Base-by-base conservation (phyloP, 92 coral and sea anemone genomes). In the Diadumene lineata region DNA sequence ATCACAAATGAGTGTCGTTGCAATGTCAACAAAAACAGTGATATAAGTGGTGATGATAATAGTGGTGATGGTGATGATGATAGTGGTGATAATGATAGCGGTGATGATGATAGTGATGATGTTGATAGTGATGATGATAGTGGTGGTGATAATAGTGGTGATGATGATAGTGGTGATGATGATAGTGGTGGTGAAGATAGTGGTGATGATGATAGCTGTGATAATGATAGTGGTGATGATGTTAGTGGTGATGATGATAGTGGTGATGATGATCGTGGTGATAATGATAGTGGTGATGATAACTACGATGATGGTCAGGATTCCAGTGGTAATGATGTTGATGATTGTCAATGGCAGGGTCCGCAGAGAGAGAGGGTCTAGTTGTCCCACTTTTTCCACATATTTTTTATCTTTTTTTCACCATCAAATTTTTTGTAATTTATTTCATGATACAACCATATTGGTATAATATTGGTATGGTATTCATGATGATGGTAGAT, bases 151-250 rank as follows among this genome's bases (percentile, higher is more conserved):
- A 23, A 27, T 66, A 24, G 72, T 66, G 21, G 16, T 32, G 32
- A 61, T 28, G 24, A 62, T 75, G 22, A 76, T 22, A 19, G 43
- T 55, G n/a, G 34, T 57, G 53, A 28, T 31, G 43, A 74, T 11
- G 7, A 50, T 57, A 16, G 50, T 31, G 51, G 56, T 64, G 16
- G 28, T 26, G 31, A 0, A 18, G 56, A 38, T 1, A 34, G 4
- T 29, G 28, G 17, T 72, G 30, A 15, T 17, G 31, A 31, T 64
- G 34, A 46, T 43, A 17, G 7, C 19, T 3, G 18, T 7, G 23
- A 19, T 19, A 17, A 56, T 25, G 2, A 56, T 25, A 19, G 19
- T 25, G 19, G 7, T 19, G 19, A 56, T 56, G 24, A 56, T 19
- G 18, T n/a, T 56, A 19, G 19, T 25, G 19, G 7, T 19, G 19